These are phyloP conservation scores for Mus spretus DNA, from an alignment of 2,797 vertebrate genomes.

Conservation along the genomic window DNA sequence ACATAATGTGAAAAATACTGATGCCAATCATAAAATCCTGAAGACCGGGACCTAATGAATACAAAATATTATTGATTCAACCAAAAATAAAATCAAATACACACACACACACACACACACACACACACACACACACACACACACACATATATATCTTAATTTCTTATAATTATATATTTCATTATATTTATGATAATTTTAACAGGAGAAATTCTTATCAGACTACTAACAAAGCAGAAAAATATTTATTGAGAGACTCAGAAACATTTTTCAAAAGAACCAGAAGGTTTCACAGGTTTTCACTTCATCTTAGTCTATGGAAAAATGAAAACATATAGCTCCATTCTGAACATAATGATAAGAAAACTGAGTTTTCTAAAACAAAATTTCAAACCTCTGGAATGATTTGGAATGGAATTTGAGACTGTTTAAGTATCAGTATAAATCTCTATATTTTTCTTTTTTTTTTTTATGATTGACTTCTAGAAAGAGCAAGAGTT, in stretches of 20 bases:
- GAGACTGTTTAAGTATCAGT: conserved; percentile 47
- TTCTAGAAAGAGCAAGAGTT: conserved; percentile 13
- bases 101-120: no score
- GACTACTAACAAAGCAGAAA: conserved; percentile 25
- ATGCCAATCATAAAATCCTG: neutral
- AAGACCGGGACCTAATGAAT: neutral
- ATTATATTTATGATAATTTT: conserved; percentile 52
- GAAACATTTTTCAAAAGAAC: conserved; percentile 27
- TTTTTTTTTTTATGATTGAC: conserved; percentile 1
- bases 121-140: no score
- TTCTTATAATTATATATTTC: neutral
- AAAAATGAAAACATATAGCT: conserved; percentile 22
- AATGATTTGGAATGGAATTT: conserved; percentile 40
- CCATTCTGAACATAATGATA: conserved; percentile 40
- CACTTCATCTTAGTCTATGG: conserved; percentile 56
- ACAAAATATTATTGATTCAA: neutral
- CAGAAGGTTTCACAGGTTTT: conserved; percentile 45
- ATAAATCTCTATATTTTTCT: conserved; percentile 15
- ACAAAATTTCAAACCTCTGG: conserved; percentile 62
- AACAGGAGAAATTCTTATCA: conserved; percentile 33
- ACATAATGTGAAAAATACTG: neutral
- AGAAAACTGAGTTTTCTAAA: neutral
- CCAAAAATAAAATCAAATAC: neutral
- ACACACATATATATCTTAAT: neutral
- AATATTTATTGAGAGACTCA: conserved; percentile 49